These are phyloP conservation scores for Nephrocerus scutellatus DNA, from an alignment of 2,888 invertebrate genomes.

Conservation along the genomic window DNA sequence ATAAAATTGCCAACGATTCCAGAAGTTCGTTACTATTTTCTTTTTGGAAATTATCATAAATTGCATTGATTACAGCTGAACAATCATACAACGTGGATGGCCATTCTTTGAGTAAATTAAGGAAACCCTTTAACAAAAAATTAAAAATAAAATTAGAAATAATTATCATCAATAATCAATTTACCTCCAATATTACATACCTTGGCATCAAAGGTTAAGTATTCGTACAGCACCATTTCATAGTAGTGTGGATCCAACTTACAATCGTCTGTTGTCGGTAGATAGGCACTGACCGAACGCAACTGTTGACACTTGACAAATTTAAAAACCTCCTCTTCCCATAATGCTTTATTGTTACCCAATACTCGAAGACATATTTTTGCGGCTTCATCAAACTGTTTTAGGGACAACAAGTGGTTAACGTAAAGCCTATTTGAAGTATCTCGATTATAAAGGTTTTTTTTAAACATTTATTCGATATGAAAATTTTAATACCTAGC, in stretches of 20 bases:
- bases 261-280: conserved; percentile 67
- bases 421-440: conserved; percentile 72
- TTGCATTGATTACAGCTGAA: conserved; percentile 76
- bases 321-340: conserved; percentile 89
- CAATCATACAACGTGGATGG: conserved; percentile 75
- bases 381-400: conserved; percentile 75
- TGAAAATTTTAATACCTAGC: too few species aligned
- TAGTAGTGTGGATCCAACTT: conserved; percentile 77
- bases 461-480: background rate
- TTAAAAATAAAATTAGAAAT: background rate
- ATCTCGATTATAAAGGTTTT: background rate
- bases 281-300: conserved; percentile 68
- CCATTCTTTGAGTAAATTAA: conserved; percentile 83
- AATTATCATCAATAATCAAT: background rate
- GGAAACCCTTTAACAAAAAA: conserved; percentile 56
- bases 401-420: conserved; percentile 66
- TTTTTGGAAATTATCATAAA: conserved; percentile 72
- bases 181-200: conserved; percentile 35
- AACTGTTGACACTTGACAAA: conserved; percentile 80
- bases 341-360: conserved; percentile 71
- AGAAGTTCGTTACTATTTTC: conserved; percentile 67
- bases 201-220: conserved; percentile 71
- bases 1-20: conserved; percentile 82
- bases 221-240: conserved; percentile 91
- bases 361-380: conserved; percentile 77